These are phyloP conservation scores for Odontamblyopus rebecca DNA, from an alignment of 2,797 vertebrate genomes.

Conservation along the genomic window DNA sequence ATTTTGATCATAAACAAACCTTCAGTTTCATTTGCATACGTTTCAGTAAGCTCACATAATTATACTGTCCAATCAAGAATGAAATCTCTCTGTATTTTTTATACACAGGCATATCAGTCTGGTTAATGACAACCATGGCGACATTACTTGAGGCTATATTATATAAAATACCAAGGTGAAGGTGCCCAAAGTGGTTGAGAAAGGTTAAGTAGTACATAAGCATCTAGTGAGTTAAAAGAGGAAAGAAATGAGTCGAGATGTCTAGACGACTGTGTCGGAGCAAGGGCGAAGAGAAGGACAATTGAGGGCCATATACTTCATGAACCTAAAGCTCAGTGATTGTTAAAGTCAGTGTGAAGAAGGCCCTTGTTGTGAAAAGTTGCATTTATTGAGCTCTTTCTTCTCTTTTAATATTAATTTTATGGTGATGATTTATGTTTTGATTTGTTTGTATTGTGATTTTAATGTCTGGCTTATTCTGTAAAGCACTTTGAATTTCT, in stretches of 20 bases:
- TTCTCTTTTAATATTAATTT: too few relatives aligned
- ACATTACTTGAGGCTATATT: neutral
- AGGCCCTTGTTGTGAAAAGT: neutral
- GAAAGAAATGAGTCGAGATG: neutral
- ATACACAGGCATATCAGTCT: too few relatives aligned
- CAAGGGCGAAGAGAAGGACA: neutral
- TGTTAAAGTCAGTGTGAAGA: neutral
- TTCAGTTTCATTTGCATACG: neutral
- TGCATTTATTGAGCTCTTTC: neutral
- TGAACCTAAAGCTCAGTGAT: neutral
- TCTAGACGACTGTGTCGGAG: neutral
- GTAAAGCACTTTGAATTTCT: too few relatives aligned
- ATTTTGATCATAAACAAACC: neutral
- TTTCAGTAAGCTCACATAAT: too few relatives aligned
- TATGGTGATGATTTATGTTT: too few relatives aligned
- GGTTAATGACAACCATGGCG: too few relatives aligned
- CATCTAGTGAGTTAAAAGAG: neutral
- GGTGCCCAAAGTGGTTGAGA: neutral
- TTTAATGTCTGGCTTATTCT: too few relatives aligned
- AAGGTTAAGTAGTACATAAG: neutral
- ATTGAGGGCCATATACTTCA: neutral
- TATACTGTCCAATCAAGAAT: too few relatives aligned
- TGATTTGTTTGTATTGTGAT: too few relatives aligned
- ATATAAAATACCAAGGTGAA: neutral
- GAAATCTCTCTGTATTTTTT: too few relatives aligned